A percentile compares a stretch with the other conserved stretches of the same genome.
Conservation (phyloP, 2,888 invertebrate species). For the Petrolisthes manimaculis region DNA sequence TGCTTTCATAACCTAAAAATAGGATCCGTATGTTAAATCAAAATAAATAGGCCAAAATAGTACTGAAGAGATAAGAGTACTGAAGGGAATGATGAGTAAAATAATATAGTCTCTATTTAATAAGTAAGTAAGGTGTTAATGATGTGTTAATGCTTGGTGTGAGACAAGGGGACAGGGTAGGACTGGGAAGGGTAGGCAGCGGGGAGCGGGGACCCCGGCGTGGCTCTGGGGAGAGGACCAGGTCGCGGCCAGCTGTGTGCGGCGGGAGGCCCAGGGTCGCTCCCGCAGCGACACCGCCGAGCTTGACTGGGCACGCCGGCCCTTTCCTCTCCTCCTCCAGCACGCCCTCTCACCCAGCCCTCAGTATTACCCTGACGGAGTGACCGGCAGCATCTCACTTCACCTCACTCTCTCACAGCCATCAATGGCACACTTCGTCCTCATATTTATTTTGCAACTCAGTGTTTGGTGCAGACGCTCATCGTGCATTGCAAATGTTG, state of each 20-base stretch:
- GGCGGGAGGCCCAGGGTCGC: constrained; percentile 38
- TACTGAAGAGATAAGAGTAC: too few species aligned
- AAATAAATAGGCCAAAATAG: too few species aligned
- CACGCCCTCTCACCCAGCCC: constrained; percentile 11
- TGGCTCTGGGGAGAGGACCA: constrained; percentile 10
- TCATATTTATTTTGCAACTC: too few species aligned
- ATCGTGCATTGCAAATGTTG: too few species aligned
- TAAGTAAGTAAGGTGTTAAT: background rate
- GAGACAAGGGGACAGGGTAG: background rate
- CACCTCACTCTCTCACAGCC: too few species aligned
- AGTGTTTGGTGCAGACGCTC: too few species aligned
- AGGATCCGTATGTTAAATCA: too few species aligned
- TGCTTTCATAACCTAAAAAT: too few species aligned
- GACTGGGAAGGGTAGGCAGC: constrained; percentile 18
- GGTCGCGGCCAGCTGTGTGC: constrained; percentile 38
- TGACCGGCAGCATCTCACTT: constrained; percentile 33
- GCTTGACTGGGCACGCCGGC: constrained; percentile 29
- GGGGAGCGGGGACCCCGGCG: constrained; percentile 26
- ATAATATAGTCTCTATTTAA: background rate
- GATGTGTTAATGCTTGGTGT: background rate
- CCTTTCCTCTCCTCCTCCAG: constrained; percentile 25
- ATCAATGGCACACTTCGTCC: too few species aligned
- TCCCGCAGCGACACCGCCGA: constrained; percentile 44
- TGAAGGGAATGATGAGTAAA: too few species aligned
- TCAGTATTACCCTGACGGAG: constrained; percentile 47